phyloP scores from a whole-genome alignment of 2,797 vertebrate species.

The Sebastes paucispinis region DNA sequence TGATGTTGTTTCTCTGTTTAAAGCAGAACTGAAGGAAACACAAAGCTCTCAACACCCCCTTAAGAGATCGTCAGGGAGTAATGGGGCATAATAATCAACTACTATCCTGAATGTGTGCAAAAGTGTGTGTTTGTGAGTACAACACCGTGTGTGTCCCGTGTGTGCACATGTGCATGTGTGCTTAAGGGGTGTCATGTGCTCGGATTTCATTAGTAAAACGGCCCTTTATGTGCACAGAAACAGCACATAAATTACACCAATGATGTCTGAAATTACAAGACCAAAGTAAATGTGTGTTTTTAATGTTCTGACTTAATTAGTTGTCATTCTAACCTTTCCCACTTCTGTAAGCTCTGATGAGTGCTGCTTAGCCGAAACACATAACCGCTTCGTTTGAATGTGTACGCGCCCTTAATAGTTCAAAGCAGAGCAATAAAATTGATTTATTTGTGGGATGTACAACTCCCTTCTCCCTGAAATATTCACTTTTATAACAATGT shows the following conservation, averaged over 20 bases:
- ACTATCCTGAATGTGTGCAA: conserved; percentile 24
- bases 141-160: background rate
- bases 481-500: background rate
- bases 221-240: conserved; percentile 46
- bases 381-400: conserved; percentile 34
- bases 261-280: conserved; percentile 69
- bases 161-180: conserved; percentile 34
- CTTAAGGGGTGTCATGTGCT: conserved; percentile 48
- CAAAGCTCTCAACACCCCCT: conserved; percentile 27
- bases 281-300: conserved; percentile 64
- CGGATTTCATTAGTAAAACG: conserved; percentile 66
- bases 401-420: conserved; percentile 25
- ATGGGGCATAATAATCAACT: conserved; percentile 57
- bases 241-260: conserved; percentile 62
- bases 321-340: conserved; percentile 52
- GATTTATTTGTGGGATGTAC: conserved; percentile 4
- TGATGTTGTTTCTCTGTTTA: conserved; percentile 23
- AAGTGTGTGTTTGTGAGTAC: background rate
- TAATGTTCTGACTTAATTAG: conserved; percentile 70
- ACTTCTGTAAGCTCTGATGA: conserved; percentile 29
- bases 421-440: conserved; percentile 39
- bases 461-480: background rate
- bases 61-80: conserved; percentile 55
- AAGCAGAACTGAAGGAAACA: conserved; percentile 19
- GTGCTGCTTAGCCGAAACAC: conserved; percentile 49